Base-by-base conservation (phyloP, 2,113 vertebrate genomes). In the Rhynchomys soricoides region DNA sequence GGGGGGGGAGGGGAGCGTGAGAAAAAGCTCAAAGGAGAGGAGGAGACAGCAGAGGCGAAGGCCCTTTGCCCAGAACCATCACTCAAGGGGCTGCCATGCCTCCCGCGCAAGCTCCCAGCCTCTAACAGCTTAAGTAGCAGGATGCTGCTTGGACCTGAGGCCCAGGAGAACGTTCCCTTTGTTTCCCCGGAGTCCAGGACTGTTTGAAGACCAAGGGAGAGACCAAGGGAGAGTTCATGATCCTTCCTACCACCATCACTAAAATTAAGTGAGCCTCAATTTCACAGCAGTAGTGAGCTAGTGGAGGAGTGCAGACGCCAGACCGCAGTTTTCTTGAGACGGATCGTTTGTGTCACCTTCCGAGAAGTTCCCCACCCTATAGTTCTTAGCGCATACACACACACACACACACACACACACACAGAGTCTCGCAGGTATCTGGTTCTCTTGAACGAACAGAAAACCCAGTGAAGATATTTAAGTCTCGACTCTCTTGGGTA, bases 21-120 rank as follows among this genome's bases (percentile, higher is more conserved):
- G 97, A 97, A 85, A 96, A 96, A 96, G 96, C 97, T 94, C 96
- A 94, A 50, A 97, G 92, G 96, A 89, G 95, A 92, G 73, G 81
- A 88, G 92, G 85, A 29, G 90, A 93, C 90, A 2, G 90, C 4
- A 26, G 7, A 50, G 86, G 93, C 92, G 24, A 86, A 21, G 29
- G 86, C 95, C 91, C 94, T 94, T 81, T 70, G 93, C 95, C 95
- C 87, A 79, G 90, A 86, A 90, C 89, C 79, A 91, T 95, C 85
- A 93, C 62, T 97, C 97, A 83, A 89, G 83, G 77, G 92, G 78
- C 94, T 19, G 29, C 87, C 83, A 7, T 2, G 90, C 66, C 89
- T 29, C 87, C 86, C 24, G 83, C 4, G 66, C 90, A 45, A 24
- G 75, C 89, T 86, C 37, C 87, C 57, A 15, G 95, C 88, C 83